Evolutionary conservation across 2,797 vertebrate genomes (phyloP).

Genomic region (Pipistrellus pipistrellus): DNA sequence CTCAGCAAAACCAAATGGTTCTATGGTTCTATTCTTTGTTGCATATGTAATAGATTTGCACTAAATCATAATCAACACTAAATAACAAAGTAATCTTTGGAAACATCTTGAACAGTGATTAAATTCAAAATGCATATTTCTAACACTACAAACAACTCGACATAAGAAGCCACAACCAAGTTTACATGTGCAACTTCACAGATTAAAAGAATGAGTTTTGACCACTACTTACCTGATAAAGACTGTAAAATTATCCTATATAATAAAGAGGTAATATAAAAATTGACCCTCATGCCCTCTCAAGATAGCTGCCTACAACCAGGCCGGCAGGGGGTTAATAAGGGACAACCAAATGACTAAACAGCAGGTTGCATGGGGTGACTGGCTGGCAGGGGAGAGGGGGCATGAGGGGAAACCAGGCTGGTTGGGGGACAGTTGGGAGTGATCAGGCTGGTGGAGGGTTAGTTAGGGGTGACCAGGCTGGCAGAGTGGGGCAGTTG

Average conservation of each 20-base stretch:
- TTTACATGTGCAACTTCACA: neutral
- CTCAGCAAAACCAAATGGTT: neutral
- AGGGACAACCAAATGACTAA: too few species aligned
- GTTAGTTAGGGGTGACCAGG: too few species aligned
- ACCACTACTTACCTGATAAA: neutral
- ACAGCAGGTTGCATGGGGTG: too few species aligned
- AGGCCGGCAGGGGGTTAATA: too few species aligned
- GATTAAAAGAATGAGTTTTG: neutral
- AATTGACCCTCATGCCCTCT: too few species aligned
- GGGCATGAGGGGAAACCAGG: too few species aligned
- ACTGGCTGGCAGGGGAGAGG: too few species aligned
- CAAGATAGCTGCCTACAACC: too few species aligned
- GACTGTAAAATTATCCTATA: neutral
- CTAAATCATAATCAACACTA: neutral
- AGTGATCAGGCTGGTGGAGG: too few species aligned
- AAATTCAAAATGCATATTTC: neutral
- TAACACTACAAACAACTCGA: neutral
- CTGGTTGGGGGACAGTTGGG: too few species aligned
- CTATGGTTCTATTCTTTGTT: neutral
- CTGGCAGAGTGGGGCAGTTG: too few species aligned
- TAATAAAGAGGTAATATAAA: too few species aligned
- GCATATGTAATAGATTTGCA: neutral
- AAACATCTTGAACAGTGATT: neutral
- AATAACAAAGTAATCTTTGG: neutral
- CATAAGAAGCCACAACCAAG: neutral